Base-by-base conservation (phyloP, 2,888 invertebrate species). In the Pollenia labialis region DNA sequence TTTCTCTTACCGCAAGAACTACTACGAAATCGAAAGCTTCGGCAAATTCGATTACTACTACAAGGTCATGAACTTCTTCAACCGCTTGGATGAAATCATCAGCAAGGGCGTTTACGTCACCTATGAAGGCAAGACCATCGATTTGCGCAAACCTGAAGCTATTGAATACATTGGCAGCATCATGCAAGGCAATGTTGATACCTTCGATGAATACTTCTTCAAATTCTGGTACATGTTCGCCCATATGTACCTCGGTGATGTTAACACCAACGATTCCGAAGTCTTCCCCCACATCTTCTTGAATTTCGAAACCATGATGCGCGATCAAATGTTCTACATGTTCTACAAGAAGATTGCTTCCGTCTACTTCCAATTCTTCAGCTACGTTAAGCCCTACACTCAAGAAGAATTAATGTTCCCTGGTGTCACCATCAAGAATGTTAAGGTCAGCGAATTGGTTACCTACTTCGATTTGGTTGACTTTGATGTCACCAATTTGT, bases 301-400 rank as follows among this genome's bases (percentile, higher is more conserved):
- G 91, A 94, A 95, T 88, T 94, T 94, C 89, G 94, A 95, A 90
- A 95, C 96, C 7, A 94, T 95, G 87, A 93, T 96, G 79, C 95
- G 96, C 87, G 96, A 96, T 90, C 96, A 96, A 7, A 94, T 95
- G 14, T 96, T 95, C 94, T 96, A 95, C 92, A 94, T 95, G 88
- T 92, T 96, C 50, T 95, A 95, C 90, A 95, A 95, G 91, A 94
- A 94, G 75, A 95, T 95, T 87, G 91, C 94, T 40, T 91, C 93
- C 42, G 92, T 95, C 69, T 95, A 95, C 94, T 92, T 93, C 44
- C 90, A 93, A 81, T 96, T 95, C 94, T 94, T 95, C 87, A 89
- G 94, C 81, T 92, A 94, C 66, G 93, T 96, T 18, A 94, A 94
- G 32, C 90, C 92, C 0, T 96, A 96, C 94, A 95, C 94, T 66